phyloP scores from a whole-genome alignment of 2,797 vertebrate genomes.

The Characodon lateralis region DNA sequence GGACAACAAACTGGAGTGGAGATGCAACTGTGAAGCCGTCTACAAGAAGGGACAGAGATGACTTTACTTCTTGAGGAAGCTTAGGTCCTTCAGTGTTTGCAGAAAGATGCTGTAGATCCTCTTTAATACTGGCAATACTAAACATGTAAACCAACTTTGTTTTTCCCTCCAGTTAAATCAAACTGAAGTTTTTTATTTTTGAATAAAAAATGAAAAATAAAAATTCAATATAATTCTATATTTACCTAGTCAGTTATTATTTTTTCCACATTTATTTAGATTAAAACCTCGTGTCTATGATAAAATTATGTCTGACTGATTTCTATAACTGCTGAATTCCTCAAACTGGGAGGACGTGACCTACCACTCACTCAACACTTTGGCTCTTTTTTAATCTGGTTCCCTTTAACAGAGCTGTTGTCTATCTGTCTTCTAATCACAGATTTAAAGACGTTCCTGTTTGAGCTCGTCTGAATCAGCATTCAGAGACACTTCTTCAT shows the following conservation, averaged over 20 bases:
- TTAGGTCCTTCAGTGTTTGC: too few relatives aligned
- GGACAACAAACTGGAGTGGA: too few relatives aligned
- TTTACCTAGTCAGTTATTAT: not conserved
- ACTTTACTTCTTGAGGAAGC: too few relatives aligned
- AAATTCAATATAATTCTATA: not conserved
- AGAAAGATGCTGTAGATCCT: too few relatives aligned
- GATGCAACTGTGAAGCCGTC: too few relatives aligned
- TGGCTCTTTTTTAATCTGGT: not conserved
- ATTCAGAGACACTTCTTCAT: constrained; percentile 49
- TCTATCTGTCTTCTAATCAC: constrained; percentile 49
- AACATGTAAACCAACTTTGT: too few relatives aligned
- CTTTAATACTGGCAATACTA: too few relatives aligned
- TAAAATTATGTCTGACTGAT: not conserved
- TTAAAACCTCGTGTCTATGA: not conserved
- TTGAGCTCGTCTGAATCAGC: constrained; percentile 48
- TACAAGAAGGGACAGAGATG: too few relatives aligned
- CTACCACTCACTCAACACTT: not conserved
- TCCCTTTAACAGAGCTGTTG: constrained; percentile 5
- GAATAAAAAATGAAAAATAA: not conserved
- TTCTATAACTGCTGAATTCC: not conserved
- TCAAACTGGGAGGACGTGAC: too few relatives aligned
- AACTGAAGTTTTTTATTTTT: not conserved
- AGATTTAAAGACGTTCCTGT: constrained; percentile 51
- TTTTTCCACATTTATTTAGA: too few relatives aligned
- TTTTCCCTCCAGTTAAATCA: too few relatives aligned